phyloP scores from a whole-genome alignment of 2,888 invertebrate species.

The Eupithecia inturbata region DNA sequence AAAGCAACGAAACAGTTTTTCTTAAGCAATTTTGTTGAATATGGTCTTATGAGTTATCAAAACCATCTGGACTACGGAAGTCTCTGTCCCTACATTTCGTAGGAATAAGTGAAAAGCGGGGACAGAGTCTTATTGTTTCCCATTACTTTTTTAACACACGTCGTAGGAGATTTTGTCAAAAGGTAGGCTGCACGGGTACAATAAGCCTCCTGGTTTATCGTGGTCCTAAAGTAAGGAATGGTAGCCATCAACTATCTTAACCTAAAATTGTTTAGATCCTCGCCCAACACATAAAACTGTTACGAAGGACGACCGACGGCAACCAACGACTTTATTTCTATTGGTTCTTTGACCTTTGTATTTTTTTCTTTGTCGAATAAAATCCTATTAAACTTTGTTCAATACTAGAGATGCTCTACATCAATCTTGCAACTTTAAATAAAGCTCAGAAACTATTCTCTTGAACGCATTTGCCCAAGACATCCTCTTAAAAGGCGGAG shows the following conservation, averaged over 20 bases:
- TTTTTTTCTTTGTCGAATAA: background rate
- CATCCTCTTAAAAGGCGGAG: slow-evolving; percentile 48
- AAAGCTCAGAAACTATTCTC: slow-evolving; percentile 38
- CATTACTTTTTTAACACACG: background rate
- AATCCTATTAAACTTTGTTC: background rate
- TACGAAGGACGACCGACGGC: background rate
- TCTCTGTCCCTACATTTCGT: too few species aligned
- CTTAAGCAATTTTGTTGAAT: too few species aligned
- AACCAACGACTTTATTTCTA: background rate
- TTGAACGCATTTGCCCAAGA: slow-evolving; percentile 30
- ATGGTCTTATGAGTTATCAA: too few species aligned
- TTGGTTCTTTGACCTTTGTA: background rate
- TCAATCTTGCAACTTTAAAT: slow-evolving; percentile 29
- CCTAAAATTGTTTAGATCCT: slow-evolving; percentile 4
- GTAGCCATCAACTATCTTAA: background rate
- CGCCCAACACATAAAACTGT: background rate
- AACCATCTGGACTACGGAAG: too few species aligned
- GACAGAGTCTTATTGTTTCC: background rate
- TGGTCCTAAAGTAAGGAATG: background rate
- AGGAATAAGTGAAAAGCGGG: background rate
- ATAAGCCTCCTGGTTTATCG: background rate
- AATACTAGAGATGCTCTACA: slow-evolving; percentile 17
- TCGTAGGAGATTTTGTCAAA: background rate
- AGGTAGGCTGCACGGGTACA: background rate
- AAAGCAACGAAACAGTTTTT: too few species aligned